Conservation (phyloP, 92 coral and sea anemone genomes). For the Bergia puertoricense region DNA sequence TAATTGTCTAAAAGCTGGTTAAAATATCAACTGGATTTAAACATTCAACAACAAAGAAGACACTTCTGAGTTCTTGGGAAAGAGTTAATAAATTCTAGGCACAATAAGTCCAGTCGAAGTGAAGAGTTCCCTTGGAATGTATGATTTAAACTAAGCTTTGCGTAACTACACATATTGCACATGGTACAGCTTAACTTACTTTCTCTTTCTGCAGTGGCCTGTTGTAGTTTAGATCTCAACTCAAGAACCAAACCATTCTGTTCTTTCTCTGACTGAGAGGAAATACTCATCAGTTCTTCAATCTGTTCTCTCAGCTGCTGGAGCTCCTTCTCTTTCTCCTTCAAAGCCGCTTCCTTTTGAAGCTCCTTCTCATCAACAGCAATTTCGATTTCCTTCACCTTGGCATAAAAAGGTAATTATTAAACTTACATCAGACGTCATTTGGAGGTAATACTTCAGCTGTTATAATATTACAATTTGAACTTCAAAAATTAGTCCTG, state of each 20-base stretch:
- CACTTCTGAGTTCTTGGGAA: neutral
- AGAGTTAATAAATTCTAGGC: too few relatives aligned
- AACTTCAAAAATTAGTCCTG: neutral
- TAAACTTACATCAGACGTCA: neutral
- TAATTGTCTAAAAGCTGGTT: neutral
- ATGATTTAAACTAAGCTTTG: too few relatives aligned
- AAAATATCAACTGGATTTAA: neutral
- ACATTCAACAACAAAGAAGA: neutral
- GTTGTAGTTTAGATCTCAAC: constrained; percentile 57
- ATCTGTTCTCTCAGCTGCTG: constrained; percentile 73
- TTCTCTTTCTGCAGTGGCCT: constrained; percentile 55
- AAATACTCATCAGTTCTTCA: constrained; percentile 52
- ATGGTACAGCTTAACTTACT: constrained; percentile 33
- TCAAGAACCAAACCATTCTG: constrained; percentile 47
- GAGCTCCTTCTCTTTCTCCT: constrained; percentile 90
- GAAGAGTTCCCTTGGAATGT: too few relatives aligned
- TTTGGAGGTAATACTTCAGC: neutral
- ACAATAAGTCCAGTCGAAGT: too few relatives aligned
- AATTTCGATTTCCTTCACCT: constrained; percentile 90
- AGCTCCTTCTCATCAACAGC: constrained; percentile 99
- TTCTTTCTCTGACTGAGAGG: constrained; percentile 63
- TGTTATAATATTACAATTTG: neutral
- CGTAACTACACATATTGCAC: neutral
- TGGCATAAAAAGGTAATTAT: neutral
- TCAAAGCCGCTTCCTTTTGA: constrained; percentile 95